Percentiles rank a stretch among this genome's conserved stretches.
phyloP scores from a whole-genome alignment of 2,113 vertebrate genomes.

The Clarias batrachus region DNA sequence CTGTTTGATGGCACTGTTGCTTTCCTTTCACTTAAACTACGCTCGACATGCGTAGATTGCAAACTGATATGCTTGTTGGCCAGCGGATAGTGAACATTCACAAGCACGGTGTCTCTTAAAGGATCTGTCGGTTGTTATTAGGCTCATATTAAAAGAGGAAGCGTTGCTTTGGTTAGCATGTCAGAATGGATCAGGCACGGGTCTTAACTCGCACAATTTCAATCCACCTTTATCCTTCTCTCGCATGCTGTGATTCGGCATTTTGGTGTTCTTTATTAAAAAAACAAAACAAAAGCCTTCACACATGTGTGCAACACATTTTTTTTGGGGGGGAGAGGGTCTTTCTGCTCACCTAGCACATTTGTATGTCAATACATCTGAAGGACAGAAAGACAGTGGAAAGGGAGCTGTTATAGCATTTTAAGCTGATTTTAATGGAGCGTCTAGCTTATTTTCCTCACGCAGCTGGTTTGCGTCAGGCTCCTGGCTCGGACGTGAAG shows the following conservation, averaged over 20 bases:
- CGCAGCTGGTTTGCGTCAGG: background rate
- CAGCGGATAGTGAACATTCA: background rate
- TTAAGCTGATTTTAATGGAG: conserved; percentile 19
- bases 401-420: background rate
- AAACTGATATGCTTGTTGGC: background rate
- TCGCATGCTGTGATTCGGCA: background rate
- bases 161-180: conserved; percentile 33
- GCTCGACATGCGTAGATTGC: background rate
- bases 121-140: background rate
- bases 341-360: background rate
- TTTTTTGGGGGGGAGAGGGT: background rate
- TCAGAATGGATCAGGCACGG: conserved; percentile 33
- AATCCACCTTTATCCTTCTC: conserved; percentile 13
- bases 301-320: background rate
- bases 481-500: conserved; percentile 15
- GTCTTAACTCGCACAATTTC: conserved; percentile 20
- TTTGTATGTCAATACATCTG: background rate
- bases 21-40: background rate
- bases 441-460: background rate
- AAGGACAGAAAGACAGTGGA: conserved; percentile 3
- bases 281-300: background rate
- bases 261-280: background rate
- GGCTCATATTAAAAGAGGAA: conserved; percentile 32
- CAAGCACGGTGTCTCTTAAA: background rate
- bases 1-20: background rate